Percentiles rank a stretch among this genome's conserved stretches.
These are phyloP conservation scores for mouse (Mus musculus) DNA, from an alignment of 2,113 vertebrate genomes.

Conservation along the genomic window DNA sequence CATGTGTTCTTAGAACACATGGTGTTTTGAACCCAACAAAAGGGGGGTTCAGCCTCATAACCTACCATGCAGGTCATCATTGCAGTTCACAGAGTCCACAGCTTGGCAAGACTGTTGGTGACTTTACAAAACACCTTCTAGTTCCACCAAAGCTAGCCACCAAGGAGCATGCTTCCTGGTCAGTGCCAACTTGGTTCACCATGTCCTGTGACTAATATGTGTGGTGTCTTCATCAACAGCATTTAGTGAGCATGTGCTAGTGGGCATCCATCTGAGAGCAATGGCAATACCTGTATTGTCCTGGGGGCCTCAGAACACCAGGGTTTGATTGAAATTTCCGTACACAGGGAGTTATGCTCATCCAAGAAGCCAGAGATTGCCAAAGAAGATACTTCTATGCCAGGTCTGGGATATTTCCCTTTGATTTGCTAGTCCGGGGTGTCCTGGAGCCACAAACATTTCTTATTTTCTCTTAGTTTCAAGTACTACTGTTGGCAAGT, in stretches of 20 bases:
- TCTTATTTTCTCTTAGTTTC: background rate
- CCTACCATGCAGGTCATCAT: background rate
- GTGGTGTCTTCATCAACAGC: background rate
- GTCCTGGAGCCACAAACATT: background rate
- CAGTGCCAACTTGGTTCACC: background rate
- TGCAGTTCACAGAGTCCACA: background rate
- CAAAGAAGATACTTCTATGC: background rate
- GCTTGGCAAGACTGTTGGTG: background rate
- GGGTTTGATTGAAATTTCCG: background rate
- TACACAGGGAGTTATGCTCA: background rate
- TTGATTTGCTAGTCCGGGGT: background rate
- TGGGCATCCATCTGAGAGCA: background rate
- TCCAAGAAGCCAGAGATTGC: background rate
- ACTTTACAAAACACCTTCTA: background rate
- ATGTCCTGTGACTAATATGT: too few relatives aligned
- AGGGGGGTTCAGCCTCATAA: background rate
- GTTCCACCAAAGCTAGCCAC: background rate
- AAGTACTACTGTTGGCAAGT: background rate
- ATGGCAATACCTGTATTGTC: background rate
- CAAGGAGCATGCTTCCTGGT: background rate
- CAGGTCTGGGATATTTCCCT: rapidly evolving
- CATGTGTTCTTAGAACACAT: background rate
- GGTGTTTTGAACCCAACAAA: too few relatives aligned
- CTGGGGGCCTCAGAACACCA: background rate
- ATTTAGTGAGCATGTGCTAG: rapidly evolving